Evolutionary conservation across 2,113 vertebrate genomes (phyloP).

Genomic region (human): DNA sequence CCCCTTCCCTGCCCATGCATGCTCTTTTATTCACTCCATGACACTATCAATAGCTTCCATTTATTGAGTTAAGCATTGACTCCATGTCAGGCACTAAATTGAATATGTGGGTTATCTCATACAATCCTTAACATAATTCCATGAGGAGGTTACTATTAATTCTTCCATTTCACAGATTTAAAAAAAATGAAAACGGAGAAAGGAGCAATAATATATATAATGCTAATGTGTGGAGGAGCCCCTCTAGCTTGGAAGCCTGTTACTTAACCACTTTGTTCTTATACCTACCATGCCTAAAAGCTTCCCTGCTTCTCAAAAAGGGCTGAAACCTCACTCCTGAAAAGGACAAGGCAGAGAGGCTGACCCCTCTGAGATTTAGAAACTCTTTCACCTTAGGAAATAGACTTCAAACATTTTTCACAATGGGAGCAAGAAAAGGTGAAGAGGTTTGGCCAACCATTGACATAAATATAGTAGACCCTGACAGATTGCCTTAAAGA

Average conservation of each 20-base stretch:
- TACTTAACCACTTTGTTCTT: background rate
- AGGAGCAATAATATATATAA: background rate
- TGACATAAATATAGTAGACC: background rate
- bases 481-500: background rate
- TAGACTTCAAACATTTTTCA: background rate
- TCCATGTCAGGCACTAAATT: background rate
- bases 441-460: background rate
- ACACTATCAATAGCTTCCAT: background rate
- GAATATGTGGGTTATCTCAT: background rate
- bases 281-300: background rate
- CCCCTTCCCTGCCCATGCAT: background rate
- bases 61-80: background rate
- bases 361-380: background rate
- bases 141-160: background rate
- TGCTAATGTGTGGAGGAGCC: no score
- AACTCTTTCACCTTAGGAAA: background rate
- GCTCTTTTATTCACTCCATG: background rate
- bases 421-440: background rate
- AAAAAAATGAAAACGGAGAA: background rate
- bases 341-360: background rate
- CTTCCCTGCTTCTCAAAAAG: background rate
- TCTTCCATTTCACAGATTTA: background rate
- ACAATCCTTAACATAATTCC: background rate
- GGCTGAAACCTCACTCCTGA: background rate
- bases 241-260: background rate